Evolutionary conservation across 2,888 invertebrate species (phyloP).

Genomic region (Plagodis dolabraria): DNA sequence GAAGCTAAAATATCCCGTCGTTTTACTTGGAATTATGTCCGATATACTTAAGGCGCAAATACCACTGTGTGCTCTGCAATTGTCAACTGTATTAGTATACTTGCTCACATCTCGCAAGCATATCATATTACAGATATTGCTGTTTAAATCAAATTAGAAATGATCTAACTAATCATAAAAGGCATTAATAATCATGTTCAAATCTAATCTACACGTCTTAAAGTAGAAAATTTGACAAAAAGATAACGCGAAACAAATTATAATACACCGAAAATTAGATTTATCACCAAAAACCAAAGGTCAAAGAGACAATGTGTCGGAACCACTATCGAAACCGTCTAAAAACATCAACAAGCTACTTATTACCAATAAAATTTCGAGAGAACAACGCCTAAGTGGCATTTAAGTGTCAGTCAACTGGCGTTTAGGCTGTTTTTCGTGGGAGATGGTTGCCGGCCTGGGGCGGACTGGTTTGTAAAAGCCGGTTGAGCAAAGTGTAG

Average conservation of each 20-base stretch:
- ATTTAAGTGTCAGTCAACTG: slow-evolving; percentile 83
- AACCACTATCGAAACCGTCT: slow-evolving; percentile 44
- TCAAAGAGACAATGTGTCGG: slow-evolving; percentile 33
- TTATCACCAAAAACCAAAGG: slow-evolving; percentile 36
- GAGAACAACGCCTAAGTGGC: slow-evolving; percentile 78
- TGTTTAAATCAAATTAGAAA: too few species aligned
- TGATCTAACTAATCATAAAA: not conserved
- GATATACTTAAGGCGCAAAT: slow-evolving; percentile 51
- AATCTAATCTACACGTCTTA: slow-evolving; percentile 4
- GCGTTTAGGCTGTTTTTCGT: slow-evolving; percentile 65
- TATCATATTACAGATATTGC: too few species aligned
- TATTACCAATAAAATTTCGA: slow-evolving; percentile 78
- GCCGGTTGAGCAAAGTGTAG: slow-evolving; percentile 80
- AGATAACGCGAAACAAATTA: slow-evolving; percentile 22
- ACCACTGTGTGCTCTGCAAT: slow-evolving; percentile 51
- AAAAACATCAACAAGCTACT: slow-evolving; percentile 72
- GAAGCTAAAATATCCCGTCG: slow-evolving; percentile 71
- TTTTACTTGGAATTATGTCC: slow-evolving; percentile 64
- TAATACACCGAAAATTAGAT: slow-evolving; percentile 20
- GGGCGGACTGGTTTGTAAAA: slow-evolving; percentile 66
- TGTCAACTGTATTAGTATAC: slow-evolving; percentile 45
- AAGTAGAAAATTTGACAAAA: slow-evolving; percentile 12
- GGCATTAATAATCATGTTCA: not conserved
- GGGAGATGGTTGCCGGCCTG: slow-evolving; percentile 46
- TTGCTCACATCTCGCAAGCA: too few species aligned